Percentiles rank a stretch among this genome's conserved stretches.
Conservation (phyloP, 2,888 invertebrate genomes). For the Panzeria rudis region DNA sequence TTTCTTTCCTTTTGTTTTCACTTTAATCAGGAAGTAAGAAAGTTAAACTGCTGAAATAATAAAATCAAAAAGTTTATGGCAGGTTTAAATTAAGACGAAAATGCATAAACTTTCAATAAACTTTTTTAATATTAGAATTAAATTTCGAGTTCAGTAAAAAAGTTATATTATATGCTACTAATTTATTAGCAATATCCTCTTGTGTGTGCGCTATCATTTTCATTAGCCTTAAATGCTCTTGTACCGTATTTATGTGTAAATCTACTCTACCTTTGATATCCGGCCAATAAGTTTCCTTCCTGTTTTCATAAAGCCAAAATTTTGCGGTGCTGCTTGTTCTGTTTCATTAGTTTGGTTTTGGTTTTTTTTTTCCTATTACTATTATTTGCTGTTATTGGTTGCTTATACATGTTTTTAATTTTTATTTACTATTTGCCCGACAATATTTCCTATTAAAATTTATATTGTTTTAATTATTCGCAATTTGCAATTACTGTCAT, state of each 20-base stretch:
- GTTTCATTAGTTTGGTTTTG: conserved; percentile 44
- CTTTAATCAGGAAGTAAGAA: conserved; percentile 44
- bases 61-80: conserved; percentile 25
- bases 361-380: not conserved
- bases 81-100: not conserved
- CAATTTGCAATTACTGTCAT: conserved; percentile 38
- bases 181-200: not conserved
- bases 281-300: conserved; percentile 36
- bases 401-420: conserved; percentile 7
- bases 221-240: conserved; percentile 20
- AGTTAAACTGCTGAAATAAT: conserved; percentile 34
- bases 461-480: conserved; percentile 45
- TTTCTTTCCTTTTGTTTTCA: conserved; percentile 23
- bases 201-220: not conserved
- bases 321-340: conserved; percentile 30
- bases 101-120: not conserved
- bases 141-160: not conserved
- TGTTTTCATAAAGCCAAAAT: conserved; percentile 16
- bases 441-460: conserved; percentile 20
- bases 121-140: not conserved
- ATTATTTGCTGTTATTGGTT: conserved; percentile 20
- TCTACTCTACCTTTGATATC: conserved; percentile 23
- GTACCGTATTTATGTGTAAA: conserved; percentile 26
- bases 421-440: conserved; percentile 8
- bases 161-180: not conserved